Evolutionary conservation across 2,797 vertebrate genomes (phyloP).

Genomic region (Eptatretus atami): DNA sequence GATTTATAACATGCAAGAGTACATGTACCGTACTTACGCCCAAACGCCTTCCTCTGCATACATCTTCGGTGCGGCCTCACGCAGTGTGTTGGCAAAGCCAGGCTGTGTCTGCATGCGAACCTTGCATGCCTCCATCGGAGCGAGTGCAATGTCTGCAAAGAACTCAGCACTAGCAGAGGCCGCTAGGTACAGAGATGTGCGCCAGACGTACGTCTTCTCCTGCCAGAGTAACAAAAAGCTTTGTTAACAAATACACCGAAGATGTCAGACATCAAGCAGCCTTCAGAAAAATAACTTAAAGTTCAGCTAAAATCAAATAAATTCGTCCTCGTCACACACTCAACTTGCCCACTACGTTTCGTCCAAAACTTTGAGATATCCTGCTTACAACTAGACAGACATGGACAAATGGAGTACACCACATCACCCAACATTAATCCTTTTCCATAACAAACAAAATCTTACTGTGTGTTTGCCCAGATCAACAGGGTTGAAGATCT

Average conservation of each 20-base stretch:
- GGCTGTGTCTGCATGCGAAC: constrained; percentile 89
- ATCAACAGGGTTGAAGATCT: too few relatives aligned
- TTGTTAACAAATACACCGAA: background rate
- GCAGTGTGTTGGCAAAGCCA: constrained; percentile 58
- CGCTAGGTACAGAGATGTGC: constrained; percentile 63
- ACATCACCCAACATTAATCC: too few relatives aligned
- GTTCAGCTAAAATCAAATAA: background rate
- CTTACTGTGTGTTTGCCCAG: too few relatives aligned
- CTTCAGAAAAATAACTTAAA: background rate
- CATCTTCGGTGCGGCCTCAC: constrained; percentile 61
- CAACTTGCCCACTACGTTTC: too few relatives aligned
- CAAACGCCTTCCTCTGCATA: constrained; percentile 53
- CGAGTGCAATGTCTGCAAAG: constrained; percentile 80
- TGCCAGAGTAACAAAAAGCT: constrained; percentile 11
- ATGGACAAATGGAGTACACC: too few relatives aligned
- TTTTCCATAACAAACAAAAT: too few relatives aligned
- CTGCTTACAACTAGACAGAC: too few relatives aligned
- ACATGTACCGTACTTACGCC: constrained; percentile 29
- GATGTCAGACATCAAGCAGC: background rate
- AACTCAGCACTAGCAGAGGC: constrained; percentile 89
- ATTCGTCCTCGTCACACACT: too few relatives aligned
- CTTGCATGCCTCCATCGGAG: constrained; percentile 90
- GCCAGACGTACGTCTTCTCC: constrained; percentile 80
- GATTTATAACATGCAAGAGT: too few relatives aligned
- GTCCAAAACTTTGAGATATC: too few relatives aligned